Base-by-base conservation (phyloP, 2,888 invertebrate genomes). In the Chrysolina oricalcia region DNA sequence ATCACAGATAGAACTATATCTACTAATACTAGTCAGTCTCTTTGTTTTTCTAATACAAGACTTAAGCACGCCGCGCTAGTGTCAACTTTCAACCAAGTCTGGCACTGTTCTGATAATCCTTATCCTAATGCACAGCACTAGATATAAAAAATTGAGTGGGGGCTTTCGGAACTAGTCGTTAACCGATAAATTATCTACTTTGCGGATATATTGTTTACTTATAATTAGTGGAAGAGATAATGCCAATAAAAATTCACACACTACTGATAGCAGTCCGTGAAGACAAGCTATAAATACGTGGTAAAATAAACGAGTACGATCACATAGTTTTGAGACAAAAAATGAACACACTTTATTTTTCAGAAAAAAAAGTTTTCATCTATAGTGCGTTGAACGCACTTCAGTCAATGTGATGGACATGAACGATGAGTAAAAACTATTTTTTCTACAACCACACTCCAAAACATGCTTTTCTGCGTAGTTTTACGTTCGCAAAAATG, bases 141-240 rank as follows among this genome's bases (percentile, higher is more conserved):
- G 35, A 59, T 59, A 35, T 50, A 17, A 59, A 59, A 59, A 23
- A 15, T 35, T 4, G 17, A 59, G 35, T 23, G 59, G 35, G 35
- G 35, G 23, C 23, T 59, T 59, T 59, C 59, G 23, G 35, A 27
- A 35, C 13, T 59, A 35, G 35, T 59, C 59, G 23, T 59, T n/a
- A 59, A 9, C 10, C 59, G 59, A 59, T 59, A 17, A 27, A 35
- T 59, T 59, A 59, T 59, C 59, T 10, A 53, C 19, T 53, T 53
- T 53, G 53, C 53, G 23, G 53, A 53, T 23, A 59, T 59, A n/a
- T 8, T 27, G 23, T 27, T 59, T 35, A 35, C n/a, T 59, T n/a
- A 6, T 59, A 27, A 59, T 35, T 23, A 27, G 59, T 35, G 59
- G 17, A 50, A 50, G 35, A 50, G 50, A 50, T 50, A 50, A 50